Evolutionary conservation across 2,797 vertebrate species (phyloP).

Genomic region (Enoplosus armatus): DNA sequence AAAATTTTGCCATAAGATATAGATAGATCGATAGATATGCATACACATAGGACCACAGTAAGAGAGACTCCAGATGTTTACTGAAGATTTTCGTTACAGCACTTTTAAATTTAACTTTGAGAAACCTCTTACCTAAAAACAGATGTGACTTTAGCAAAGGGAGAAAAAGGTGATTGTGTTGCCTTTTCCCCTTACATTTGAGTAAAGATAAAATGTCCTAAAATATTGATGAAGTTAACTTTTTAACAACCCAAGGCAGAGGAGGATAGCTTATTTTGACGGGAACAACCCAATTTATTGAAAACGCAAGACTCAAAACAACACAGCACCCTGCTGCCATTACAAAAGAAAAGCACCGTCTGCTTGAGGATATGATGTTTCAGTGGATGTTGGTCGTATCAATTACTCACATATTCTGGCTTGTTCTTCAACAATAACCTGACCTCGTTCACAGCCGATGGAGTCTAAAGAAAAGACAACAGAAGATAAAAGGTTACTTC

Average conservation of each 20-base stretch:
- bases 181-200: neutral
- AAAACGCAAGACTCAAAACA: neutral
- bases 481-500: neutral
- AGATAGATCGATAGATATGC: no score
- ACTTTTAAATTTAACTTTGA: neutral
- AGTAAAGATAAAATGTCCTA: neutral
- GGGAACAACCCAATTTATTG: neutral
- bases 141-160: neutral
- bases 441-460: slow-evolving; percentile 94
- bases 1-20: no score
- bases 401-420: slow-evolving; percentile 93
- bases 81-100: no score
- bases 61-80: no score
- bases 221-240: neutral
- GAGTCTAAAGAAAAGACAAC: slow-evolving; percentile 87
- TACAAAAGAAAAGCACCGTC: neutral
- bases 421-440: slow-evolving; percentile 91
- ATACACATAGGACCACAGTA: no score
- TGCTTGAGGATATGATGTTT: neutral
- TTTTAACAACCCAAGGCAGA: neutral
- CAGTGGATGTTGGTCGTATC: neutral
- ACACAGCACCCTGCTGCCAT: neutral
- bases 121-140: neutral
- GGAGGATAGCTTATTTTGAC: neutral
- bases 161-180: neutral